These are phyloP conservation scores for Sesamia inferens DNA, from an alignment of 2,888 invertebrate species.

Conservation along the genomic window DNA sequence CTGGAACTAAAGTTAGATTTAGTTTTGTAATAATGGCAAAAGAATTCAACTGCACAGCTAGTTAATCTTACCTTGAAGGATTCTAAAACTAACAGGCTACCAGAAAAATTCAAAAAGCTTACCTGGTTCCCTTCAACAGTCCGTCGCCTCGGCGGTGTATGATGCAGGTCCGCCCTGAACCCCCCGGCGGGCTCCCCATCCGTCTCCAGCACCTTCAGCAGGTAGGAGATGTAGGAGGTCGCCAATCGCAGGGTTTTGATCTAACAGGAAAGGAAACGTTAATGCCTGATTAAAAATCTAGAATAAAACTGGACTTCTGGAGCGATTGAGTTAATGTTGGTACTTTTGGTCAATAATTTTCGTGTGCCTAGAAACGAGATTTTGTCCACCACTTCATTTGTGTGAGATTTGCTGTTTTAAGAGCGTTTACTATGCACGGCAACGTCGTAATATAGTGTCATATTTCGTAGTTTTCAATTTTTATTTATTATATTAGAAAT, in stretches of 20 bases:
- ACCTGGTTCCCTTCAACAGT: slow-evolving; percentile 76
- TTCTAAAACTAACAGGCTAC: slow-evolving; percentile 14
- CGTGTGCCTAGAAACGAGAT: too few species aligned
- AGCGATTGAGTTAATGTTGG: slow-evolving; percentile 22
- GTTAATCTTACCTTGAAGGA: neutral
- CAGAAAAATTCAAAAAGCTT: slow-evolving; percentile 26
- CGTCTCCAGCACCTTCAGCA: slow-evolving; percentile 96
- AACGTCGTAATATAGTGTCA: too few species aligned
- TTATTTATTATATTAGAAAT: too few species aligned
- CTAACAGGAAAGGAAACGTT: slow-evolving; percentile 86
- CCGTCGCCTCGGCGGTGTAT: slow-evolving; percentile 85
- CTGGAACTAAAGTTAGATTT: too few species aligned
- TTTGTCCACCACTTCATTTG: too few species aligned
- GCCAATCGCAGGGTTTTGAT: slow-evolving; percentile 98
- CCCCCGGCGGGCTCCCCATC: slow-evolving; percentile 95
- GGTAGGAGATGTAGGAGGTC: slow-evolving; percentile 97
- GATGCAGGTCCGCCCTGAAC: slow-evolving; percentile 95
- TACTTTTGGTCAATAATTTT: slow-evolving; percentile 9
- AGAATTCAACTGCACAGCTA: too few species aligned
- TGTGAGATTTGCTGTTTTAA: too few species aligned
- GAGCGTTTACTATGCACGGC: too few species aligned
- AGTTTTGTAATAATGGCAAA: too few species aligned
- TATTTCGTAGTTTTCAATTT: too few species aligned
- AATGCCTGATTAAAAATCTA: slow-evolving; percentile 62
- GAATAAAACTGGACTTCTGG: slow-evolving; percentile 51